phyloP scores from a whole-genome alignment of 2,888 invertebrate species.

The Pseudococcus jackbeardsleyi region DNA sequence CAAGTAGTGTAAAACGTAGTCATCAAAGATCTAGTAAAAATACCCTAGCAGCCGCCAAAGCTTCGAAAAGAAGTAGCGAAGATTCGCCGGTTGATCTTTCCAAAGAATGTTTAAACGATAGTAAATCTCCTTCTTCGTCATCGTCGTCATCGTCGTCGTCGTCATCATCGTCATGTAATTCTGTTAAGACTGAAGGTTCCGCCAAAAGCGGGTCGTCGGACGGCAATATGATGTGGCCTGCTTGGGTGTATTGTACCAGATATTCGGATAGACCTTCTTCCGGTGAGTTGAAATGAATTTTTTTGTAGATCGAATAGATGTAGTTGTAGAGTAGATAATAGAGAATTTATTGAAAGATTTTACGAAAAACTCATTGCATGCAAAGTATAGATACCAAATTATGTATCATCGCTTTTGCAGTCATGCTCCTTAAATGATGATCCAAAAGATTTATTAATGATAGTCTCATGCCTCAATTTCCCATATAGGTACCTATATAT shows the following conservation, averaged over 20 bases:
- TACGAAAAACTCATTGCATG: too few relatives aligned
- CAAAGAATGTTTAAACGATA: slow-evolving; percentile 58
- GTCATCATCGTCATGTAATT: background rate
- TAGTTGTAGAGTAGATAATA: too few relatives aligned
- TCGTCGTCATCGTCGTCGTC: background rate
- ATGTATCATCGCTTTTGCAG: too few relatives aligned
- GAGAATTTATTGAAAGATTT: too few relatives aligned
- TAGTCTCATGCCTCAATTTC: too few relatives aligned
- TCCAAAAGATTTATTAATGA: too few relatives aligned
- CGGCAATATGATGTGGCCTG: slow-evolving; percentile 76
- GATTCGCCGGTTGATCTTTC: slow-evolving; percentile 64
- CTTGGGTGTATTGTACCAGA: slow-evolving; percentile 98
- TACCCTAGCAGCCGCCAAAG: background rate
- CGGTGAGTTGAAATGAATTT: slow-evolving; percentile 74
- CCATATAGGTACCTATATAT: too few relatives aligned
- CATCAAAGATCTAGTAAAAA: slow-evolving; percentile 67
- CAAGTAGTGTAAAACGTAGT: slow-evolving; percentile 63
- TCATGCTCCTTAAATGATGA: too few relatives aligned
- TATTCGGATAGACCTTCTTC: slow-evolving; percentile 92
- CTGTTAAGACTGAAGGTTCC: slow-evolving; percentile 57
- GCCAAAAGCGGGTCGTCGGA: slow-evolving; percentile 21
- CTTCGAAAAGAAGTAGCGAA: background rate
- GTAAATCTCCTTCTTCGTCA: slow-evolving; percentile 27
- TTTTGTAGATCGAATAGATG: background rate
- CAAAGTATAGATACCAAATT: too few relatives aligned